Evolutionary conservation across 2,113 vertebrate species (phyloP), one percentile per base, ranked within the genome.

Genomic region (Ciconia boyciana): DNA sequence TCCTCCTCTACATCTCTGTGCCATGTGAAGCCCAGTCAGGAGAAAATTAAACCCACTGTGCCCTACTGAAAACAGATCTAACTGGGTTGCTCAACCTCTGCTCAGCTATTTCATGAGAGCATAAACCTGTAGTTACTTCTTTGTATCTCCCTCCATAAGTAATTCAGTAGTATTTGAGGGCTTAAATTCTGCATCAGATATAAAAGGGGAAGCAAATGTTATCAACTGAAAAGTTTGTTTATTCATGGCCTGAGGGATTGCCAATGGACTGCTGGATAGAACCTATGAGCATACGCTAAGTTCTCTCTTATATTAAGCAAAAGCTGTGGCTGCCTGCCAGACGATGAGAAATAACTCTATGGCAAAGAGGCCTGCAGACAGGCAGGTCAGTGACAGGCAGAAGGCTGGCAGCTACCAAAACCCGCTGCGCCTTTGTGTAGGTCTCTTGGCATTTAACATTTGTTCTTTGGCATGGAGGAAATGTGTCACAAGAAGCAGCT

Each of bases 121-220:
- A 68, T 52, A 89, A 55, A 72, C 24, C 68, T 39, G 52, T 15
- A 60, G 25, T 36, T 64, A 51, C 15, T 46, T 65, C 48, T 75
- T 72, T 74, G 17, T 20, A 21, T 25, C 28, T 83, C n/a, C 8
- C 12, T 85, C 26, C 3, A 0, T 29, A 52, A 9, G 10, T 49
- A 75, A 65, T 22, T 75, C 19, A 83, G 51, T 11, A 65, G 16
- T 34, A 46, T 16, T 29, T 4, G 6, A 29, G 44, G 29, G 26
- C 21, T 62, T 83, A 46, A 80, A 57, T 52, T 28, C 68, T 55
- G 29, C 55, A 78, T 60, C 60, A 65, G 22, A 31, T 26, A 46
- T 4, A 22, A 29, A 58, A 72, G 28, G 29, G 48, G 51, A 81
- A 71, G 24, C 43, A 82, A 86, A 74, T 0, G 0, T 0, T n/a